Evolutionary conservation across 1,140 invertebrate species (phyloP).

Genomic region (Camponotus floridanus): DNA sequence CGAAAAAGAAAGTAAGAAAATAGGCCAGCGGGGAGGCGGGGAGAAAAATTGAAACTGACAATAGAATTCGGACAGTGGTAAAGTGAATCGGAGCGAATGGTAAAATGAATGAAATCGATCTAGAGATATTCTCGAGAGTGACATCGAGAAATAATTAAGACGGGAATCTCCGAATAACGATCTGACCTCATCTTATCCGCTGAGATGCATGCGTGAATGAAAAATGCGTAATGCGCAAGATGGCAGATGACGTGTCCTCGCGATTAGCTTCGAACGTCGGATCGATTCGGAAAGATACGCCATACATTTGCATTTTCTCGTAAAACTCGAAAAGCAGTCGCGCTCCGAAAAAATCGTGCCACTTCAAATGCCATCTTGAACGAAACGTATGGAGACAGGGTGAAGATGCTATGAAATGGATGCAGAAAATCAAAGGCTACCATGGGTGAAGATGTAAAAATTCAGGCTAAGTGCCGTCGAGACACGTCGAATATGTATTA

Average conservation of each 20-base stretch:
- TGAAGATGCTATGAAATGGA: conserved; percentile 71
- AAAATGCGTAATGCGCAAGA: conserved; percentile 56
- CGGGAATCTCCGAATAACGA: neutral
- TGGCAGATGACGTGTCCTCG: conserved; percentile 37
- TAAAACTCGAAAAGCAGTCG: neutral
- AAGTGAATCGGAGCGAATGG: conserved; percentile 47
- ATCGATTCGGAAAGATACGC: neutral
- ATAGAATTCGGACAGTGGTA: conserved; percentile 59
- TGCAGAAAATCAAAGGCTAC: conserved; percentile 72
- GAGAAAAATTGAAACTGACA: conserved; percentile 64
- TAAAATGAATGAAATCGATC: conserved; percentile 31
- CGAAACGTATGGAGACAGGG: conserved; percentile 26
- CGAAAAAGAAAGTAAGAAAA: conserved; percentile 39
- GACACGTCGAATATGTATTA: conserved; percentile 51
- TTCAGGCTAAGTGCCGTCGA: conserved; percentile 68
- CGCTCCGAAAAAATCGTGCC: neutral
- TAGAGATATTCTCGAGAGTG: conserved; percentile 19
- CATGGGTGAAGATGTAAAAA: conserved; percentile 64
- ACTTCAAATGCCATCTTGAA: conserved; percentile 61
- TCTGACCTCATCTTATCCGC: conserved; percentile 35
- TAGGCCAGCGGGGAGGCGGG: conserved; percentile 17
- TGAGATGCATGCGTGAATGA: conserved; percentile 68
- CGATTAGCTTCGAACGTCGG: neutral
- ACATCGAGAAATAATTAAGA: conserved; percentile 50
- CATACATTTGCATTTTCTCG: neutral